These are phyloP conservation scores for Pongo pygmaeus DNA, from an alignment of 2,113 vertebrate species.

Conservation along the genomic window DNA sequence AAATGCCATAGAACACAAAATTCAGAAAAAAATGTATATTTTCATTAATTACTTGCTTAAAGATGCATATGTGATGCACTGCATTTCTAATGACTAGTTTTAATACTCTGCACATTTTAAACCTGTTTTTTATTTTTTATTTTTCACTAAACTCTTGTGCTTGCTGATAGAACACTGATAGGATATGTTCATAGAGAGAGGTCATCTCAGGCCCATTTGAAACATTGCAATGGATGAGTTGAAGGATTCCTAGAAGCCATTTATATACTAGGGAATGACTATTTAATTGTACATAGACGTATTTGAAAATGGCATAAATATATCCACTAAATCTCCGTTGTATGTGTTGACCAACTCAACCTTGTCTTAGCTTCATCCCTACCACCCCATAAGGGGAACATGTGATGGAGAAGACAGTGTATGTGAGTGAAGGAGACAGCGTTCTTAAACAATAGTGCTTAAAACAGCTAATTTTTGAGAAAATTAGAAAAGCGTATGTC, in stretches of 20 bases:
- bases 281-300: not conserved
- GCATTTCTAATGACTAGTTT: not conserved
- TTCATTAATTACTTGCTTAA: not conserved
- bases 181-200: not conserved
- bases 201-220: not conserved
- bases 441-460: not conserved
- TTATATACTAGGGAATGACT: not conserved
- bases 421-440: not conserved
- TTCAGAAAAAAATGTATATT: not conserved
- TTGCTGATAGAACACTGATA: not conserved
- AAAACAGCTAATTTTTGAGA: not conserved
- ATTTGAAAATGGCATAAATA: not conserved
- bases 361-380: not conserved
- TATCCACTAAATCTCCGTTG: not conserved
- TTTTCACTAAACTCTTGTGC: not conserved
- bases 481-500: not conserved
- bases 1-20: not conserved
- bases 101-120: not conserved
- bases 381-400: rapidly evolving
- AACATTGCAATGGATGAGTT: not conserved
- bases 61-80: not conserved
- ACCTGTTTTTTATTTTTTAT: not conserved
- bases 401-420: not conserved
- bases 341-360: not conserved
- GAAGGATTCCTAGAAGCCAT: not conserved